Base-by-base conservation (phyloP, 2,888 invertebrate species). In the Colletes collaris region DNA sequence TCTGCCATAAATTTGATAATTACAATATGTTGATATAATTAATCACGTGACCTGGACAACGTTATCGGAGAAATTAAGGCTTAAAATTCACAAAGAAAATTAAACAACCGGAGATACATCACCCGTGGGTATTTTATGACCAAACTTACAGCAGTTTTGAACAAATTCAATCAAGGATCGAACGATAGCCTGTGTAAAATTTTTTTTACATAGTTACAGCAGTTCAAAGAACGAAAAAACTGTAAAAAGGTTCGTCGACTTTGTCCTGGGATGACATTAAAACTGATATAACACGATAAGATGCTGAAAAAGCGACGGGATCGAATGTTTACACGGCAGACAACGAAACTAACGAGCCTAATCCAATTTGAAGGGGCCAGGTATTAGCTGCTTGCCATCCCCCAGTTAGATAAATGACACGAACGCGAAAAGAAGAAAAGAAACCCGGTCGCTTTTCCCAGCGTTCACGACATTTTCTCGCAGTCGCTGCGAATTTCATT, bases 291-390 rank as follows among this genome's bases (percentile, higher is more conserved):
- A 53, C 27, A 27, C 19, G n/a, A n/a, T 52, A 68, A 67, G 53
- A 44, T 19, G 53, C 65, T 52, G n/a, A 62, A 55, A 62, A 53
- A 46, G 55, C 13, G 19, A 19, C n/a, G 55, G 49, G 40, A 35
- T 49, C 58, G 56, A 53, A 60, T 74, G 63, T 80, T 80, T 79
- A 79, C 79, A 69, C 72, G 64, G 71, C 73, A 52, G 73, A 79
- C 72, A 80, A 80, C 62, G 58, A 59, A 79, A 79, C 79, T 80
- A 80, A 80, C 79, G 79, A 79, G 79, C 59, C 73, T 72, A 66
- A 79, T 80, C 60, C 79, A 72, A 80, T 79, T 78, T 78, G 52
- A 75, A 65, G 64, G 75, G 52, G 44, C 10, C 10, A 7, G 10
- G 49, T 37, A 40, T 58, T 55, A 55, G 60, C 60, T 46, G n/a